Conservation (phyloP, 2,888 invertebrate genomes). For the Ephialtes manifestator region DNA sequence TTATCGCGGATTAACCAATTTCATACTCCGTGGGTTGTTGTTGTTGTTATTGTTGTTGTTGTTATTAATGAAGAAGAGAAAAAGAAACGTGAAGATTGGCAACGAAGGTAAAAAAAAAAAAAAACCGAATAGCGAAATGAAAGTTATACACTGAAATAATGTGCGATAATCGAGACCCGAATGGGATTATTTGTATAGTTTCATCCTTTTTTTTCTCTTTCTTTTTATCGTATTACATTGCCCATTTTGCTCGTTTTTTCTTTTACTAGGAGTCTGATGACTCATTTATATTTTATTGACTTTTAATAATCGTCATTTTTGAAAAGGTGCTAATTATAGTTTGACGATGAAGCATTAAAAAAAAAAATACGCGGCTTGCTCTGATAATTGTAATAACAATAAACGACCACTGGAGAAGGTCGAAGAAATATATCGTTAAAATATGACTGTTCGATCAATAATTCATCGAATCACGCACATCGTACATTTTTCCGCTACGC, state of each 20-base stretch:
- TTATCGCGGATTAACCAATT: constrained; percentile 39
- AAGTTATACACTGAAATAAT: constrained; percentile 4
- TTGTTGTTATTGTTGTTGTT: constrained; percentile 57
- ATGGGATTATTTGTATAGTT: constrained; percentile 9
- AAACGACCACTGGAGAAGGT: not conserved
- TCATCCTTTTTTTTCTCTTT: constrained; percentile 13
- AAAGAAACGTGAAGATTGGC: too few species aligned
- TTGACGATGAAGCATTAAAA: not conserved
- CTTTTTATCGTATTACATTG: constrained; percentile 38
- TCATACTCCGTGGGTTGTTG: constrained; percentile 53
- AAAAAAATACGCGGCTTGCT: not conserved
- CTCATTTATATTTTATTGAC: constrained; percentile 39
- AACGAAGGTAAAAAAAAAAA: not conserved
- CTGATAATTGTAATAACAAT: not conserved
- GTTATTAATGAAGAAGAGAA: constrained; percentile 20
- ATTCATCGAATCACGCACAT: constrained; percentile 8
- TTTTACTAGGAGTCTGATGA: constrained; percentile 6
- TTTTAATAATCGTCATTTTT: constrained; percentile 34
- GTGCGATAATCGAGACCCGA: not conserved
- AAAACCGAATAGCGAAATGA: not conserved
- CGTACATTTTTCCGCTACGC: not conserved
- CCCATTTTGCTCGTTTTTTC: constrained; percentile 4
- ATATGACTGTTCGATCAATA: not conserved
- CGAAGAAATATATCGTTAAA: not conserved
- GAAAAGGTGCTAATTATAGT: not conserved